Base-by-base conservation (phyloP, 2,113 vertebrate genomes). In the Edolisoma coerulescens region DNA sequence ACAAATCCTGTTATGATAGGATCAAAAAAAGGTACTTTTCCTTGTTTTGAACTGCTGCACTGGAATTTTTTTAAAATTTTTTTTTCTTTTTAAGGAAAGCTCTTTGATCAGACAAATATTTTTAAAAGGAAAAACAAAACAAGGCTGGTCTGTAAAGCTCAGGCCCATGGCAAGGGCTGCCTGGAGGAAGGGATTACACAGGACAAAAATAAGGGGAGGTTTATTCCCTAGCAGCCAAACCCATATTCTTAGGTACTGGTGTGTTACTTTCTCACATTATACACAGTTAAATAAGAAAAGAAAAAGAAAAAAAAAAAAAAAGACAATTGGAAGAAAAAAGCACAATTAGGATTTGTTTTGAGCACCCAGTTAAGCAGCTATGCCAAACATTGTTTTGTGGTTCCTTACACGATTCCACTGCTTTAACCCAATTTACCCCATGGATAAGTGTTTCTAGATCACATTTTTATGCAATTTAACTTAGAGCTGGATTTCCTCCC, bases 1-100 rank as follows among this genome's bases (percentile, higher is more conserved):
- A 91, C 85, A 96, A 94, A 95, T 96, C 95, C 95, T 95, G 93
- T 95, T 95, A 89, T 77, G 95, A 94, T 57, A 74, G 88, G 90
- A 97, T 95, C 67, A 95, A 87, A 93, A 77, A 94, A 80, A 63
- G 2, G n/a, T 35, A 93, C 39, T 93, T 96, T 77, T 96, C 88
- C 92, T 94, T 96, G 95, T 97, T 97, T 96, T 94, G 88, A 95
- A 88, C 75, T 50, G 53, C 32, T 63, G 67, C 67, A 33, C 26
- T 82, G 90, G 77, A 84, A 44, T 70, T 87, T 86, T 73, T 42
- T n/a, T 8, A 1, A 6, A 5, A 5, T 13, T 35, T 33, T 37
- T 49, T 37, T 23, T 30, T 67, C 71, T 84, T 90, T 91, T 69
- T 37, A 53, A 91, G 86, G 70, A 49, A 82, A 69, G 39, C 24